Conservation (phyloP, 2,797 vertebrate species). For the Cryptoblepharus egeriae region DNA sequence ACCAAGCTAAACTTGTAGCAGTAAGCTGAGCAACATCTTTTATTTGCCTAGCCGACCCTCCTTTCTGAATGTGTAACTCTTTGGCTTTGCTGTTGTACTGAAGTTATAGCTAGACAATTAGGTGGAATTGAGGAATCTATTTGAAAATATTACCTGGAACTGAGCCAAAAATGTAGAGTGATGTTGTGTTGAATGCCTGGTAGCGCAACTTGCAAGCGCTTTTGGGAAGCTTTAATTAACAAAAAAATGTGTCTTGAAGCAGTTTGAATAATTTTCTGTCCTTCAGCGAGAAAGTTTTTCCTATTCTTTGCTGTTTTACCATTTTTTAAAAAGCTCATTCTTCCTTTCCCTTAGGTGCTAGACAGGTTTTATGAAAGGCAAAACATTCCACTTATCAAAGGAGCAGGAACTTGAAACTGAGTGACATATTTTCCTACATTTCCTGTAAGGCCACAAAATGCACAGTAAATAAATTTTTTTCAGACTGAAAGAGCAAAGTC, state of each 20-base stretch:
- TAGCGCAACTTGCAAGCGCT: slow-evolving; percentile 5
- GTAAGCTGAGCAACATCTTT: not conserved
- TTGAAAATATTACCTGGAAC: slow-evolving; percentile 45
- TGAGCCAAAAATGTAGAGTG: not conserved
- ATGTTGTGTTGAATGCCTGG: not conserved
- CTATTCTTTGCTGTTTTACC: not conserved
- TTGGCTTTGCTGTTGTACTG: not conserved
- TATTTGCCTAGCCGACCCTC: not conserved
- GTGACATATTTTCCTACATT: not conserved
- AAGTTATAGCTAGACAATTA: not conserved
- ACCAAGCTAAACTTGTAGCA: not conserved
- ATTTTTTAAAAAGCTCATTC: not conserved
- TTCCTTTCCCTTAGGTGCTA: not conserved
- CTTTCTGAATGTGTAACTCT: not conserved
- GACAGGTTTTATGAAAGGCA: not conserved
- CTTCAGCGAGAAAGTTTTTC: slow-evolving; percentile 3
- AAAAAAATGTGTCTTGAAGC: not conserved
- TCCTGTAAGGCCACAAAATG: slow-evolving; percentile 22
- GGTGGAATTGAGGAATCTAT: slow-evolving; percentile 8
- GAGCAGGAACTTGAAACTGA: not conserved
- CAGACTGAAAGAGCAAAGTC: not conserved
- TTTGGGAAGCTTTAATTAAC: slow-evolving; percentile 14
- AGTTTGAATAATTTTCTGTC: not conserved
- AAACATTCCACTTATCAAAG: not conserved
- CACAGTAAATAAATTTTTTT: not conserved